These are phyloP conservation scores for Anthopleura sola DNA, from an alignment of 64 coral and sea anemone species.

Conservation along the genomic window DNA sequence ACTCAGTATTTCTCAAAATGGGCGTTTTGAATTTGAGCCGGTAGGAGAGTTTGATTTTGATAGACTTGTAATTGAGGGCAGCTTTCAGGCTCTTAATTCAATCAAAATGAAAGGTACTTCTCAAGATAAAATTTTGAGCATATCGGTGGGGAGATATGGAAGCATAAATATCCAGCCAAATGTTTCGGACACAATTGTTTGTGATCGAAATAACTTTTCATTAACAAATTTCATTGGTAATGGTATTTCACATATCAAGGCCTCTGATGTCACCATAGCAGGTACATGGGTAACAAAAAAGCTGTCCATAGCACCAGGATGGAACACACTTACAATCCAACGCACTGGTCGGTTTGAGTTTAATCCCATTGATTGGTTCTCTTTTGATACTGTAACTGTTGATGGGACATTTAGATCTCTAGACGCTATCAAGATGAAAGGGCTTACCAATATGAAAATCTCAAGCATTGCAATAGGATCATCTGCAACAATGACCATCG, in stretches of 20 bases:
- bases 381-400: too few relatives aligned
- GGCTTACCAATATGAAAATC: neutral
- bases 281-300: neutral
- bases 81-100: neutral
- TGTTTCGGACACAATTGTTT: neutral
- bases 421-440: constrained; percentile 4
- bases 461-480: neutral
- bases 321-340: neutral
- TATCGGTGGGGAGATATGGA: neutral
- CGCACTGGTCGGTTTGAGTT: neutral
- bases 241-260: neutral
- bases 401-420: neutral
- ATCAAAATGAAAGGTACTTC: neutral
- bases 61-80: neutral
- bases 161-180: neutral
- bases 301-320: neutral
- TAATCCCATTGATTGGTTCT: neutral
- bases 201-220: neutral
- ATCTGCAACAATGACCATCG: neutral
- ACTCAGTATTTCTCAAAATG: neutral
- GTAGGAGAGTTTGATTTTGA: neutral
- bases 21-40: neutral
- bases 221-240: neutral
- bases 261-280: neutral
- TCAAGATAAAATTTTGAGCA: neutral